These are phyloP conservation scores for Pomatostomus ruficeps DNA, from an alignment of 2,113 vertebrate species.

Conservation along the genomic window DNA sequence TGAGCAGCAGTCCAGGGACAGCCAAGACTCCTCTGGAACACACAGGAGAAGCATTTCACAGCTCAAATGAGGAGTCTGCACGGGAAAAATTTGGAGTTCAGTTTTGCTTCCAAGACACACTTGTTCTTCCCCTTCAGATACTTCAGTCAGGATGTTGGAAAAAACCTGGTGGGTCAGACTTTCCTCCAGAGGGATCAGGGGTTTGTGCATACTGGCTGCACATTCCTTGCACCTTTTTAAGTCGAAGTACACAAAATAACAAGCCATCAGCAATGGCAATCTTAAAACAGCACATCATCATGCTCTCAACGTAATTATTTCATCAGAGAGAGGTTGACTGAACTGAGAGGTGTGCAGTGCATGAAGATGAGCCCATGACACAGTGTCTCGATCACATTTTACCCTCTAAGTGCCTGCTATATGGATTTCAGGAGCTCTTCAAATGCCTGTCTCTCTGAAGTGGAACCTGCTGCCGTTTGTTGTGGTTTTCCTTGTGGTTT, in stretches of 20 bases:
- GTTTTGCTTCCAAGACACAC: background rate
- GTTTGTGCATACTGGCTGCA: background rate
- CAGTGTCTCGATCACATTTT: background rate
- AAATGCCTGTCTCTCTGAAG: background rate
- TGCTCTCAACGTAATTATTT: background rate
- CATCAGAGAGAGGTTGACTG: constrained; percentile 1
- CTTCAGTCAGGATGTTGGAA: background rate
- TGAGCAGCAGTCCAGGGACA: background rate
- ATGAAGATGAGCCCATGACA: background rate
- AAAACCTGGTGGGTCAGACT: background rate
- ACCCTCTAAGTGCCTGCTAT: background rate
- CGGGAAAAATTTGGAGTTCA: background rate
- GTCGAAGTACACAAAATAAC: background rate
- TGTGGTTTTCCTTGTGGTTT: background rate
- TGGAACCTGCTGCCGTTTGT: background rate
- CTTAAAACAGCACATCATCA: background rate
- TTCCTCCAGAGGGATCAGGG: background rate
- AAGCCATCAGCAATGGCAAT: background rate
- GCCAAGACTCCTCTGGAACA: background rate
- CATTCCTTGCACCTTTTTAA: background rate
- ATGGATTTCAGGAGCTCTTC: background rate
- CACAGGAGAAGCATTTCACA: background rate
- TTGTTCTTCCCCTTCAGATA: background rate
- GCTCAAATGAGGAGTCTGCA: background rate
- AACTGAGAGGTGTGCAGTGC: background rate